Conservation (phyloP, 2,888 invertebrate genomes). For the Terebella lapidaria region DNA sequence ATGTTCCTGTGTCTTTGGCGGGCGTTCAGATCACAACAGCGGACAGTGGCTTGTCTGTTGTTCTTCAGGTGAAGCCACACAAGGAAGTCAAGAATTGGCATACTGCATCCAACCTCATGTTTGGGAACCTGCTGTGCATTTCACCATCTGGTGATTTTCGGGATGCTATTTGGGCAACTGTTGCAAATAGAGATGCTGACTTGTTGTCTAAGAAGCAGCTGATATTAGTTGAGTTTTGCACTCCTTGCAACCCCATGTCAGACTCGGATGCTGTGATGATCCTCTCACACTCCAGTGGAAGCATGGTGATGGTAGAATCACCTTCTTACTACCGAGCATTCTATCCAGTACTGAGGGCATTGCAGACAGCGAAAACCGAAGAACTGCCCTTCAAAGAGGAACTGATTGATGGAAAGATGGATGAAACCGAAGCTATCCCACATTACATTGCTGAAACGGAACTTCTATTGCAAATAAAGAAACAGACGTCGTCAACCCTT, state of each 20-base stretch:
- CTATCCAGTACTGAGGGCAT: conserved; percentile 65
- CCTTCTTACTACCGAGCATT: conserved; percentile 75
- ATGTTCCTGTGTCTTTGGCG: conserved; percentile 6
- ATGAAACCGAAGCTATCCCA: background rate
- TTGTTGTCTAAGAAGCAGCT: conserved; percentile 7
- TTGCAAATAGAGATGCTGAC: conserved; percentile 13
- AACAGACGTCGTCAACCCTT: conserved; percentile 53
- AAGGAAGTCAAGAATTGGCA: conserved; percentile 15
- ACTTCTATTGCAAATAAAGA: no score
- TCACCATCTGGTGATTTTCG: conserved; percentile 15
- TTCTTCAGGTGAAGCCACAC: conserved; percentile 10
- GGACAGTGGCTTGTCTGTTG: conserved; percentile 10
- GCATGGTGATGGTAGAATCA: conserved; percentile 64
- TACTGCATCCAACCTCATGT: conserved; percentile 13
- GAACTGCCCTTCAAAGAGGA: conserved; percentile 67
- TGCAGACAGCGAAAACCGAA: conserved; percentile 59
- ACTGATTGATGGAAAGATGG: conserved; percentile 49
- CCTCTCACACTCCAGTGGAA: background rate
- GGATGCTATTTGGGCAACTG: conserved; percentile 23
- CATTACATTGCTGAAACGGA: background rate
- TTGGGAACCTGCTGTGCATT: conserved; percentile 21
- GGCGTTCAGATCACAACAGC: conserved; percentile 6
- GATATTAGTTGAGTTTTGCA: conserved; percentile 17
- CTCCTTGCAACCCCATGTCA: conserved; percentile 6
- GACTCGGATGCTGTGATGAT: conserved; percentile 7